Conservation (phyloP, 2,888 invertebrate species). For the Tholera decimalis region DNA sequence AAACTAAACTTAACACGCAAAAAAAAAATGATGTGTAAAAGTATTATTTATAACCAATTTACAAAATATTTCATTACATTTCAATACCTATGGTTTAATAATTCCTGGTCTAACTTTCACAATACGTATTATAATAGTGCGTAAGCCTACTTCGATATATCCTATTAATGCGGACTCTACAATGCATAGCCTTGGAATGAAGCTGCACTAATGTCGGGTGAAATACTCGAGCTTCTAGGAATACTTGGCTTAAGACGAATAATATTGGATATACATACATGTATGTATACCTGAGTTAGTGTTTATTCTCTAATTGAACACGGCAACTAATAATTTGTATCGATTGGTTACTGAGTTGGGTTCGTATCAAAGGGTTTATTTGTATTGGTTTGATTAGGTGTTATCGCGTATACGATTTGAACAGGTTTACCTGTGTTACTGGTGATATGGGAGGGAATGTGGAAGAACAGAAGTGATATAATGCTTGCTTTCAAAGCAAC, state of each 20-base stretch:
- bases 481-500: neutral
- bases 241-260: neutral
- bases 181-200: constrained; percentile 19
- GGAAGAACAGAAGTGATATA: too few species aligned
- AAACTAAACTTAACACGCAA: too few species aligned
- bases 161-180: constrained; percentile 10
- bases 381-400: neutral
- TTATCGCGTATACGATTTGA: neutral
- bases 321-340: neutral
- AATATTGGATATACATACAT: constrained; percentile 12
- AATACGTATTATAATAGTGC: neutral
- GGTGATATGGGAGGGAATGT: neutral
- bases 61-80: too few species aligned
- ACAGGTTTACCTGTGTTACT: neutral
- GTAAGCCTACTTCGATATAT: constrained; percentile 8
- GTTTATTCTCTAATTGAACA: constrained; percentile 1
- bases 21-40: too few species aligned
- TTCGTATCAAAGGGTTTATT: neutral
- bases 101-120: neutral
- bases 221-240: constrained; percentile 15
- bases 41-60: too few species aligned
- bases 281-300: neutral
- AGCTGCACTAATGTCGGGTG: constrained; percentile 33
- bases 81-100: neutral
- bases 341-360: neutral